These are phyloP conservation scores for Cyclophora albipunctata DNA, from an alignment of 2,888 invertebrate species.

Conservation along the genomic window DNA sequence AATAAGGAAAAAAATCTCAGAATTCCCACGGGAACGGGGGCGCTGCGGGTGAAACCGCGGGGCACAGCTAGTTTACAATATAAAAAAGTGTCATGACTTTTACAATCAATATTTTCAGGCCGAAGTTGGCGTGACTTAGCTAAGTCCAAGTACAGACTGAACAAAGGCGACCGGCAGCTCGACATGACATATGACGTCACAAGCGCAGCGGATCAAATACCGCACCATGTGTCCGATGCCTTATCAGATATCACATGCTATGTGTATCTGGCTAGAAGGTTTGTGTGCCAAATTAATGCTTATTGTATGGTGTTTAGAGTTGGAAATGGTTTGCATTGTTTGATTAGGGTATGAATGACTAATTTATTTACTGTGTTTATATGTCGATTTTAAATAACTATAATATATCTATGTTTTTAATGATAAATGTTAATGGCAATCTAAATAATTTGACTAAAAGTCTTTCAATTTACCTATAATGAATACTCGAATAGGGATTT, in stretches of 20 bases:
- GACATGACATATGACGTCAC: slow-evolving; percentile 89
- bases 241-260: slow-evolving; percentile 98
- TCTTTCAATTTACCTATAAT: too few species aligned
- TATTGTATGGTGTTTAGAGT: slow-evolving; percentile 1
- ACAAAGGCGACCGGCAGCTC: slow-evolving; percentile 96
- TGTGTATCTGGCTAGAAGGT: slow-evolving; percentile 92
- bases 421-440: too few species aligned
- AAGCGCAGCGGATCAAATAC: slow-evolving; percentile 75
- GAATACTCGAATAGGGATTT: too few species aligned
- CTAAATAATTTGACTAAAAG: too few species aligned
- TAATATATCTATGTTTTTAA: too few species aligned
- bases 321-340: background rate
- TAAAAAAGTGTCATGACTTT: too few species aligned
- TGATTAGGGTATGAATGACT: background rate
- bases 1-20: too few species aligned
- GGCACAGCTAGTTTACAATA: too few species aligned
- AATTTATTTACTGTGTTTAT: background rate
- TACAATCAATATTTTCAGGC: slow-evolving; percentile 31
- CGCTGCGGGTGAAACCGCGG: too few species aligned
- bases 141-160: slow-evolving; percentile 95
- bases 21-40: too few species aligned
- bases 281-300: slow-evolving; percentile 6
- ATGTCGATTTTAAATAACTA: too few species aligned
- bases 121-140: slow-evolving; percentile 92
- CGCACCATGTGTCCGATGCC: slow-evolving; percentile 97